Base-by-base conservation (phyloP, 2,797 vertebrate genomes). In the Jordanella pulchra region DNA sequence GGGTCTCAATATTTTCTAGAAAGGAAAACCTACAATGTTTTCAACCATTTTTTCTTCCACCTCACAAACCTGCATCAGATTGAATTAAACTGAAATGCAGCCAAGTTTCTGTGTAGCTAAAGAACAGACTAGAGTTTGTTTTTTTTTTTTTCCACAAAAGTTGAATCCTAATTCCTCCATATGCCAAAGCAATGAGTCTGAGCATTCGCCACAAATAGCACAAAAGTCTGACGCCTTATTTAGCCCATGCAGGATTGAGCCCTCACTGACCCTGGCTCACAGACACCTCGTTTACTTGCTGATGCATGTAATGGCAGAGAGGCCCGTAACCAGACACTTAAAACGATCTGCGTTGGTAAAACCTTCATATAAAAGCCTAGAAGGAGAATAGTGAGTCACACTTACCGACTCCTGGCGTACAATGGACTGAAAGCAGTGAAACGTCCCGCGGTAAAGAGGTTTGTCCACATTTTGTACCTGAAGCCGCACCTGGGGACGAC, bases 381-480 rank as follows among this genome's bases (percentile, higher is more conserved):
- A 1, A 3, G 51, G 23, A n/a, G 11, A 25, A 15, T 2, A 42
- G 23, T 12, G 21, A 63, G 6, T 2, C 25, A 79, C 65, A 51
- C 97, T 97, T 91, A 99, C 98, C 63, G 97, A 95, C 91, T 99
- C 98, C 84, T 99, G 97, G 45, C 94, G 95, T 87, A 96, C 77
- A 85, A 99, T 99, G 58, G 98, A 96, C 89, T 96, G 96, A 92
- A 99, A 99, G 91, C 98, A 99, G 91, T 99, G 98, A 67, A 90
- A 73, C 0, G 98, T 99, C 78, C 98, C 98, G 0, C 95, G 95
- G 90, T 99, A 99, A 66, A 97, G 94, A 61, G 97, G 97, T 90
- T 94, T 97, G 85, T 96, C 95, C 79, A 92, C 89, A 89, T 92
- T 97, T 93, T 99, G 98, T 69, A 99, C 98, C 93, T 99, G 98